Evolutionary conservation across 1,140 invertebrate species (phyloP).

Genomic region (Sminthurides bifidus): DNA sequence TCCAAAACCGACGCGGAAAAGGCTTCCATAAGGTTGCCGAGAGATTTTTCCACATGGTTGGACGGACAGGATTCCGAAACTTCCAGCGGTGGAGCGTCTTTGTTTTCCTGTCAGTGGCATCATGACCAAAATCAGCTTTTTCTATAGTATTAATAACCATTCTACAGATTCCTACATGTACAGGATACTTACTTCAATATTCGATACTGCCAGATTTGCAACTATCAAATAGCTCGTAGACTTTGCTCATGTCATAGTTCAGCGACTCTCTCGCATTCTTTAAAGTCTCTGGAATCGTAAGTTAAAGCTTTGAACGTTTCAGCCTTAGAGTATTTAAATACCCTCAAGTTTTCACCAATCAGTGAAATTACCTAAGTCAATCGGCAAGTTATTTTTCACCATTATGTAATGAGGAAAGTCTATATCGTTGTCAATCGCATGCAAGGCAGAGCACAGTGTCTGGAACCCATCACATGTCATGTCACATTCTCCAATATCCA

Average conservation of each 20-base stretch:
- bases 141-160: too few species aligned
- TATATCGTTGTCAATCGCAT: slow-evolving; percentile 6
- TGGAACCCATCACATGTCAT: background rate
- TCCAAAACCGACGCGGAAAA: background rate
- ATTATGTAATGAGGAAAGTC: slow-evolving; percentile 5
- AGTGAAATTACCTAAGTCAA: slow-evolving; percentile 2
- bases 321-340: too few species aligned
- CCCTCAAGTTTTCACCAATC: too few species aligned
- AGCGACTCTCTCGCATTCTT: background rate
- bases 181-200: background rate
- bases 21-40: background rate
- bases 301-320: background rate
- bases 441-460: background rate
- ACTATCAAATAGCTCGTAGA: background rate
- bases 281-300: background rate
- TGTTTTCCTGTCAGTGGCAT: background rate
- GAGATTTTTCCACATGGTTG: background rate
- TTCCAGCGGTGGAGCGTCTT: background rate
- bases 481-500: slow-evolving; percentile 7
- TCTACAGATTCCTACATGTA: too few species aligned
- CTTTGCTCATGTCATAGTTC: background rate
- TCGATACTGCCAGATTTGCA: background rate
- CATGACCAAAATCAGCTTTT: background rate
- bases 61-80: too few species aligned
- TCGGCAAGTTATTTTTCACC: background rate